Evolutionary conservation across 1,140 invertebrate species (phyloP), one percentile per base, ranked within the genome.

Genomic region (Hylyphantes graminicola): DNA sequence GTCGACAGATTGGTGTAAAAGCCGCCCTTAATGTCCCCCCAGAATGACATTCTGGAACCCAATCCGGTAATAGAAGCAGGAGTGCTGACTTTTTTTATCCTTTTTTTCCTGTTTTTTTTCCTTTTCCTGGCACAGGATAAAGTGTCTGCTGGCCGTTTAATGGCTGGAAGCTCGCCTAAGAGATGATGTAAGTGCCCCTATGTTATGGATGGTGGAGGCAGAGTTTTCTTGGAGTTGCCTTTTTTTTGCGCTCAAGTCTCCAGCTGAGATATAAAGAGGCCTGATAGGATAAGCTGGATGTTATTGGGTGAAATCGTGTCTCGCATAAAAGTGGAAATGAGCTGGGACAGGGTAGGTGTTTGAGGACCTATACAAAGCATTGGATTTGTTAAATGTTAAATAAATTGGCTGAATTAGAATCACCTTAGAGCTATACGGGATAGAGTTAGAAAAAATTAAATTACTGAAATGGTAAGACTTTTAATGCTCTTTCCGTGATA

Each of bases 11-110:
- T 83, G 80, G 70, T 64, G 80, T 61, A 70, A 75, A 81, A 81
- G 79, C 79, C 79, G 35, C 53, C 68, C 63, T 74, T 74, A 83
- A 74, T 74, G 61, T 75, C 80, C 80, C 68, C 59, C 68, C 57
- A 54, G 65, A 81, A 81, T 81, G 79, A 81, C 79, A 81, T 70
- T 72, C 54, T 81, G 67, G 64, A 81, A 81, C 79, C 68, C 79
- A 81, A 81, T 81, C 79, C 79, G 54, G 79, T 81, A 81, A 81
- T 81, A 81, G 79, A 80, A 80, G 77, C 77, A 81, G 79, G 79
- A 81, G 57, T 63, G 79, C 67, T 61, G 61, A 63, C 57, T 61
- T 78, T 78, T 64, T 76, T 74, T 74, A 35, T 35, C 5, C 1
- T 35, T 5, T 5, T 35, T 35, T 35, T 35, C 10, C 10, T 7